phyloP scores from a whole-genome alignment of 2,113 vertebrate genomes.

The Pluvialis apricaria region DNA sequence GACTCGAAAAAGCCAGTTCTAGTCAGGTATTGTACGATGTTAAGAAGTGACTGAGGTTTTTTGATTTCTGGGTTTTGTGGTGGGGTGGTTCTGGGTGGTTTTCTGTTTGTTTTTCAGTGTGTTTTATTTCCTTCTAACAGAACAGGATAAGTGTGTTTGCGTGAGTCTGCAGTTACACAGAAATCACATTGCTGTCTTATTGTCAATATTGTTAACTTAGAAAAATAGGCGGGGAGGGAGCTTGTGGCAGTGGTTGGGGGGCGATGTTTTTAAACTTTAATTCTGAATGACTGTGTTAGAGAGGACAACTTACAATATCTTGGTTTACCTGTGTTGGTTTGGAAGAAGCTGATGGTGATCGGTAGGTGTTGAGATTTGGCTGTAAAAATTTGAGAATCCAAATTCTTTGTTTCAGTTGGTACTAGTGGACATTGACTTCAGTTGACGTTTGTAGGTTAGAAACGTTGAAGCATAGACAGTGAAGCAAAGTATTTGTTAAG shows the following conservation, averaged over 20 bases:
- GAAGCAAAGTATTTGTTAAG: not conserved
- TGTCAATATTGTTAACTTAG: not conserved
- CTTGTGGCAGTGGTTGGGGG: not conserved
- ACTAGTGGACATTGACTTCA: not conserved
- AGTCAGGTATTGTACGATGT: constrained; percentile 82
- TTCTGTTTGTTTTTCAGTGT: not conserved
- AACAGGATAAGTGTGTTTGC: not conserved
- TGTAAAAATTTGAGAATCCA: not conserved
- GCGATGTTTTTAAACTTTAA: not conserved
- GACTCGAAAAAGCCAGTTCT: constrained; percentile 91
- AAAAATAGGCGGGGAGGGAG: not conserved
- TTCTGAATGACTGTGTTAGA: not conserved
- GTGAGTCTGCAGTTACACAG: not conserved
- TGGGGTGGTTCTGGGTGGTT: not conserved
- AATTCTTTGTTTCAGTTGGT: not conserved
- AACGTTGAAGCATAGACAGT: not conserved
- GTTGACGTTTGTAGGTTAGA: not conserved
- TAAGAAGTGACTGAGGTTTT: not conserved
- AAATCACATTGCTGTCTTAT: not conserved
- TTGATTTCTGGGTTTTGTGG: not conserved
- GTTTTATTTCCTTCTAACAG: not conserved
- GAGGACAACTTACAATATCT: not conserved
- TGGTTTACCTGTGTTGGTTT: not conserved
- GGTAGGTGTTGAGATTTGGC: no score
- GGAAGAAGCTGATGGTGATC: not conserved